Conservation (phyloP, 2,888 invertebrate species). For the Drosophila mayaguana region DNA sequence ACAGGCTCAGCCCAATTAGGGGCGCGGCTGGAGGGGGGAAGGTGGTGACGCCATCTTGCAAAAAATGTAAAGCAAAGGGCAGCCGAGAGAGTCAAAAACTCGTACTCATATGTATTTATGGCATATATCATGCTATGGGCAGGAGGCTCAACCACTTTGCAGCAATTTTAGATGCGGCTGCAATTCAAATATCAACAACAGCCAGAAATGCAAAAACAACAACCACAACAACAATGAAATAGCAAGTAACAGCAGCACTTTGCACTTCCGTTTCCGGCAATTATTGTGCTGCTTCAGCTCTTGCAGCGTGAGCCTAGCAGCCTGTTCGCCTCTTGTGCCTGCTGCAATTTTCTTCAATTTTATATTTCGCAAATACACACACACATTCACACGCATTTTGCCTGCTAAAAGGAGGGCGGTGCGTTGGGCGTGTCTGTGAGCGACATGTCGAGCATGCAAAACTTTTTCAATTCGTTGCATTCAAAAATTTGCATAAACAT, state of each 20-base stretch:
- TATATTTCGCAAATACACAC: conserved; percentile 45
- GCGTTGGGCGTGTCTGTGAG: conserved; percentile 9
- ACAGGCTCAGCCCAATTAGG: conserved; percentile 52
- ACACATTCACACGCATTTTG: neutral
- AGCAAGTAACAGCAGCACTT: conserved; percentile 71
- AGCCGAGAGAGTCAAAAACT: conserved; percentile 12
- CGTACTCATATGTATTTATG: conserved; percentile 30
- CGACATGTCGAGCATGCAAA: conserved; percentile 57
- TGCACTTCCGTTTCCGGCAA: conserved; percentile 80
- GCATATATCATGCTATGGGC: conserved; percentile 53
- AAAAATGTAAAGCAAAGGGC: conserved; percentile 25
- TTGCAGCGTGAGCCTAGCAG: conserved; percentile 40
- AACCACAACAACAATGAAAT: conserved; percentile 5
- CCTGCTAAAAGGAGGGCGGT: conserved; percentile 6
- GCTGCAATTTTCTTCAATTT: conserved; percentile 61
- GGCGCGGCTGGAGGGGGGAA: neutral
- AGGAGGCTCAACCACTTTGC: conserved; percentile 52
- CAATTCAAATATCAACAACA: conserved; percentile 19
- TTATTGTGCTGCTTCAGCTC: conserved; percentile 54
- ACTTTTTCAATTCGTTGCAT: conserved; percentile 76
- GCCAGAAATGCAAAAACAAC: conserved; percentile 13
- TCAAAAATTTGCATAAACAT: conserved; percentile 70
- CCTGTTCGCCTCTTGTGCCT: conserved; percentile 42
- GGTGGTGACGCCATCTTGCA: conserved; percentile 42
- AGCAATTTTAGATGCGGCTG: conserved; percentile 58